Evolutionary conservation across 2,888 invertebrate species (phyloP).

Genomic region (Seira musarum): DNA sequence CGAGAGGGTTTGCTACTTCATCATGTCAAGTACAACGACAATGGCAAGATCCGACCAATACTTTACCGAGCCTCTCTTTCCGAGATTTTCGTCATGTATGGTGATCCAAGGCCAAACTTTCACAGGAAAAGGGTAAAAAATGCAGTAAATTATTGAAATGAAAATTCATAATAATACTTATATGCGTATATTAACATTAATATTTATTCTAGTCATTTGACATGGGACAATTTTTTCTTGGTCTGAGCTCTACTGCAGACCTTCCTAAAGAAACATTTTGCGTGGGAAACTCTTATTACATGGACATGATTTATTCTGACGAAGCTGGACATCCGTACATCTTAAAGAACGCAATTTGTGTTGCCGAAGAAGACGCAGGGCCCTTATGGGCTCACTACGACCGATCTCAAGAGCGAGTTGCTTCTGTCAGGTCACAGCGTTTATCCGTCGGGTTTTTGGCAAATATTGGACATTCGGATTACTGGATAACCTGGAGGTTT

Average conservation of each 20-base stretch:
- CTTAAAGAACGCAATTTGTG: slow-evolving; percentile 28
- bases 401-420: background rate
- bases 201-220: slow-evolving; percentile 20
- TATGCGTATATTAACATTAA: too few species aligned
- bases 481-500: slow-evolving; percentile 54
- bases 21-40: slow-evolving; percentile 39
- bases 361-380: slow-evolving; percentile 43
- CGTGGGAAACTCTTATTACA: slow-evolving; percentile 19
- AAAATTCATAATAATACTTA: background rate
- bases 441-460: slow-evolving; percentile 47
- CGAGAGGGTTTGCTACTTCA: slow-evolving; percentile 57
- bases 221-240: slow-evolving; percentile 18
- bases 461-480: slow-evolving; percentile 49
- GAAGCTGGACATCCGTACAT: slow-evolving; percentile 19
- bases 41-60: slow-evolving; percentile 33
- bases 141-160: background rate
- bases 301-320: slow-evolving; percentile 18
- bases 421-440: slow-evolving; percentile 30
- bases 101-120: slow-evolving; percentile 38
- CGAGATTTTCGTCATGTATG: slow-evolving; percentile 51
- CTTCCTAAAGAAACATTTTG: slow-evolving; percentile 6
- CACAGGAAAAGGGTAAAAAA: slow-evolving; percentile 6
- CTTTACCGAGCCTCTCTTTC: slow-evolving; percentile 52
- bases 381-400: slow-evolving; percentile 30
- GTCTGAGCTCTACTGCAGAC: background rate